Conservation (phyloP, 2,888 invertebrate species). For the Epistrophe eligans region DNA sequence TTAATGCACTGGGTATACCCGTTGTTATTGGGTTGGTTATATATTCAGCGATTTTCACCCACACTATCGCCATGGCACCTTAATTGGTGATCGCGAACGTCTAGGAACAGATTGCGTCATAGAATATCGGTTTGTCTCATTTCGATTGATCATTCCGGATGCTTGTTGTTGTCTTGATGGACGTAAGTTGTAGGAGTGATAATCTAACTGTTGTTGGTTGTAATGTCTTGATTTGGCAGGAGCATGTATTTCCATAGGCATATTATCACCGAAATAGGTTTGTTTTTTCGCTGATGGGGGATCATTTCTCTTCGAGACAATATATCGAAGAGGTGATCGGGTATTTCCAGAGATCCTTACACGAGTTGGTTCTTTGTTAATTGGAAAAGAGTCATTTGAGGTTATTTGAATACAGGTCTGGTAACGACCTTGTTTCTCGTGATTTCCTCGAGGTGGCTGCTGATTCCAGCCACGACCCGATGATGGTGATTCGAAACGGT, state of each 20-base stretch:
- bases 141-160: constrained; percentile 66
- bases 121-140: constrained; percentile 52
- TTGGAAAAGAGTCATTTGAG: constrained; percentile 32
- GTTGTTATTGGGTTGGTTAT: background rate
- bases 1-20: constrained; percentile 29
- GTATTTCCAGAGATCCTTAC: constrained; percentile 56
- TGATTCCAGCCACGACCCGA: constrained; percentile 68
- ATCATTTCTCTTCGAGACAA: constrained; percentile 35
- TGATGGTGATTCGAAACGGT: constrained; percentile 42
- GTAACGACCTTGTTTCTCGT: constrained; percentile 78
- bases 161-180: constrained; percentile 55
- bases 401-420: constrained; percentile 82
- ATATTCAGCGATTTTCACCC: constrained; percentile 40
- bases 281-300: constrained; percentile 40
- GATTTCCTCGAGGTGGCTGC: constrained; percentile 23
- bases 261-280: constrained; percentile 59
- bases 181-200: constrained; percentile 54
- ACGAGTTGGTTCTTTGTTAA: constrained; percentile 58
- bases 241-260: constrained; percentile 32
- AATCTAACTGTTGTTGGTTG: constrained; percentile 49
- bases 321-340: constrained; percentile 58
- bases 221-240: constrained; percentile 52
- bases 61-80: constrained; percentile 82
- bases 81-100: constrained; percentile 83
- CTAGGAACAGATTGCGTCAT: constrained; percentile 78